Evolutionary conservation across 2,888 invertebrate species (phyloP).

Genomic region (Troides helena): DNA sequence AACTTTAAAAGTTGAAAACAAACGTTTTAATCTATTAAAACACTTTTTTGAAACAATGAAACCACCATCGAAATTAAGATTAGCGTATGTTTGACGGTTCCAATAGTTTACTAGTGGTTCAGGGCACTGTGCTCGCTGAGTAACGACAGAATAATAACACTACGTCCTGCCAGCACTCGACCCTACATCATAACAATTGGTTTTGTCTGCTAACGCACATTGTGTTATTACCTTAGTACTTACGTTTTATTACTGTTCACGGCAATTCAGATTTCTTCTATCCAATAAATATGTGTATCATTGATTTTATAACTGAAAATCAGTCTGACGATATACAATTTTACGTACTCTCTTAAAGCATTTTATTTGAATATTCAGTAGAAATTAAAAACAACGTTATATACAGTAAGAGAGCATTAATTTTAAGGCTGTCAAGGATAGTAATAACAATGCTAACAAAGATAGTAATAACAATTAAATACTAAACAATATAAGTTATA

Average conservation of each 20-base stretch:
- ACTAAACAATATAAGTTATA: too few relatives aligned
- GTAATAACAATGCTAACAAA: too few relatives aligned
- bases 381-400: background rate
- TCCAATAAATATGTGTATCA: background rate
- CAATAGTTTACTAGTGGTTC: slow-evolving; percentile 43
- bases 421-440: too few relatives aligned
- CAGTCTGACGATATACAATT: too few relatives aligned
- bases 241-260: slow-evolving; percentile 1
- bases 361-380: too few relatives aligned
- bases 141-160: slow-evolving; percentile 60
- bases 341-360: too few relatives aligned
- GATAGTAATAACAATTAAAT: too few relatives aligned
- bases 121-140: slow-evolving; percentile 47
- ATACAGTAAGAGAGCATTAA: background rate
- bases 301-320: background rate
- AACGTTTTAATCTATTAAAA: background rate
- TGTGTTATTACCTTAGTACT: slow-evolving; percentile 23
- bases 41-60: slow-evolving; percentile 12
- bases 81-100: slow-evolving; percentile 42
- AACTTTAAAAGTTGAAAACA: slow-evolving; percentile 3
- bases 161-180: slow-evolving; percentile 54
- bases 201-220: slow-evolving; percentile 24
- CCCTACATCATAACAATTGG: slow-evolving; percentile 35
- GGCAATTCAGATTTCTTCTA: background rate
- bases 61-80: slow-evolving; percentile 21